phyloP scores from a whole-genome alignment of 2,113 vertebrate genomes.

The Syngnathus floridae region DNA sequence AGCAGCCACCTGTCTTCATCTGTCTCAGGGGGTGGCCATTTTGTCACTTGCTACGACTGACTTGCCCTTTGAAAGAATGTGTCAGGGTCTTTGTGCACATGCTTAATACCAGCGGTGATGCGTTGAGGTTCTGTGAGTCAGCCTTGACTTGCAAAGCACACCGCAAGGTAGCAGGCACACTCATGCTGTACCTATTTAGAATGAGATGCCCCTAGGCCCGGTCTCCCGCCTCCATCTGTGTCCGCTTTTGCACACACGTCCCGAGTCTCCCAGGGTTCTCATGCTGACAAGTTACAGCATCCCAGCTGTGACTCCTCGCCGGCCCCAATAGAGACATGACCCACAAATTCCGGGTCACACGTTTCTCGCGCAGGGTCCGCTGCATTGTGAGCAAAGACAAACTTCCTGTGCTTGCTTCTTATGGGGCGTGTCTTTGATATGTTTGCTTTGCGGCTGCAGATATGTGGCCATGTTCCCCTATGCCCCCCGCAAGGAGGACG shows the following conservation, averaged over 20 bases:
- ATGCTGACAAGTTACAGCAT: conserved; percentile 24
- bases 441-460: conserved; percentile 30
- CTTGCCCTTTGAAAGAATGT: conserved; percentile 12
- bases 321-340: conserved; percentile 26
- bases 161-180: conserved; percentile 24
- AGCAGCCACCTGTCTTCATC: conserved; percentile 7
- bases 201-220: conserved; percentile 36
- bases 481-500: conserved; percentile 90
- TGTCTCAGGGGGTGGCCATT: no score
- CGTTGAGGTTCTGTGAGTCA: conserved; percentile 29
- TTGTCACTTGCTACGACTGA: no score
- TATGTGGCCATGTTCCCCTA: conserved; percentile 93
- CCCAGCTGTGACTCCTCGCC: conserved; percentile 29
- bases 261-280: conserved; percentile 20
- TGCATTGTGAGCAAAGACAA: background rate
- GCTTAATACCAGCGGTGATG: conserved; percentile 8
- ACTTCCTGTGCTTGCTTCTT: background rate
- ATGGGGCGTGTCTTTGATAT: background rate
- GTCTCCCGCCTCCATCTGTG: conserved; percentile 20
- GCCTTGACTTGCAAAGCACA: conserved; percentile 49
- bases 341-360: conserved; percentile 40
- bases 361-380: conserved; percentile 27
- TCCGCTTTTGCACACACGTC: conserved; percentile 33
- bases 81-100: conserved; percentile 20
- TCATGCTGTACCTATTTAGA: conserved; percentile 46